Evolutionary conservation across 2,888 invertebrate genomes (phyloP), one percentile per base, ranked within the genome.

Genomic region (Protophormia terraenovae): DNA sequence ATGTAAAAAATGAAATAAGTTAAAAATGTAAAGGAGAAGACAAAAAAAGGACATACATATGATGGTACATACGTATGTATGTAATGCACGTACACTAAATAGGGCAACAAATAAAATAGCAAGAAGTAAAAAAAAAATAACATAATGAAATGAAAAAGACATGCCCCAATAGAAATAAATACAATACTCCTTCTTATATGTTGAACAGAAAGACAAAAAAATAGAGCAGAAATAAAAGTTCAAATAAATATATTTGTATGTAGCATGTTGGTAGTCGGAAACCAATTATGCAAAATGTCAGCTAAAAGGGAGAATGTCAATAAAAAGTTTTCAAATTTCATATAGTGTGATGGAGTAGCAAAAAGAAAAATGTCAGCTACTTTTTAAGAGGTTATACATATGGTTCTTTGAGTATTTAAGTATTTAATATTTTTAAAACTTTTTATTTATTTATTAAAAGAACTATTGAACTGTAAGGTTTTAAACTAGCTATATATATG

Each of bases 31-130:
- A 27, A 16, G 2, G 35, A 10, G n/a, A 29, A 55, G 24, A 47
- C 12, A n/a, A 27, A 29, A 55, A 29, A 19, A 10, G 19, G 19
- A 60, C 60, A 29, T 4, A 60, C 10, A 60, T 0, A 53, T 27
- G 55, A 6, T 14, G 24, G 7, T 32, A 32, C 32, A 32, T 32
- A 32, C 32, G 7, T 32, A 32, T 7, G 32, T 32, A 32, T 6
- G 32, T 32, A n/a, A n/a, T n/a, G n/a, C n/a, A n/a, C 16, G 3
- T 1, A 60, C 58, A 45, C 67, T 67, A 62, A 69, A 69, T 69
- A 50, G 78, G 60, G 19, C 78, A 78, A 50, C 60, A 71, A 79
- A 62, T 71, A 64, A 66, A 66, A 72, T 72, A 24, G 0, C n/a
- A 35, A 80, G 6, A 24, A 67, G 47, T n/a, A 35, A 62, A 62